Percentiles rank a stretch among this genome's conserved stretches.
phyloP scores from a whole-genome alignment of 92 coral and sea anemone genomes.

The Isaurus tuberculatus region DNA sequence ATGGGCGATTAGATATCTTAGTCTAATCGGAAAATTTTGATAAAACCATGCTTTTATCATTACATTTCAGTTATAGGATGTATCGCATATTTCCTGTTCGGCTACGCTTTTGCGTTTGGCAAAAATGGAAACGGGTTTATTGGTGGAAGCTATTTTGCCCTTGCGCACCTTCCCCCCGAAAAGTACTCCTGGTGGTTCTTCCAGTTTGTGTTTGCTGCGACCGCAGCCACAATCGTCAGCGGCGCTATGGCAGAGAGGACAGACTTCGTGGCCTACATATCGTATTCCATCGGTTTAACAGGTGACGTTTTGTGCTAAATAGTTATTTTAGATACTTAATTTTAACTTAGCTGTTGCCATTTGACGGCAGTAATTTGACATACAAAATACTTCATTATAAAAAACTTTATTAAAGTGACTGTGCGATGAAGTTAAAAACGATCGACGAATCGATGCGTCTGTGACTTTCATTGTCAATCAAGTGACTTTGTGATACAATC shows the following conservation, averaged over 20 bases:
- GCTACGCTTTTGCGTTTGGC: conserved; percentile 93
- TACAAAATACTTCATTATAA: too few relatives aligned
- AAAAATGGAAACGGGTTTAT: conserved; percentile 70
- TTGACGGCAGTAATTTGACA: too few relatives aligned
- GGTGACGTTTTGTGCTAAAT: conserved; percentile 49
- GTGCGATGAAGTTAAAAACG: too few relatives aligned
- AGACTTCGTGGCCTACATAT: conserved; percentile 84
- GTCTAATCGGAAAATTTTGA: neutral
- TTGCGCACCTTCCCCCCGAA: conserved; percentile 55
- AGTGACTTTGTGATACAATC: too few relatives aligned
- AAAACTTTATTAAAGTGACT: too few relatives aligned
- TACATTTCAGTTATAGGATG: conserved; percentile 78
- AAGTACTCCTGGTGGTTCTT: conserved; percentile 83
- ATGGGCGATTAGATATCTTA: too few relatives aligned
- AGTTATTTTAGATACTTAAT: too few relatives aligned
- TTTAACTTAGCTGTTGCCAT: too few relatives aligned
- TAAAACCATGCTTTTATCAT: too few relatives aligned
- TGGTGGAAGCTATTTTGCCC: conserved; percentile 76
- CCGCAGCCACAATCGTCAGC: conserved; percentile 97
- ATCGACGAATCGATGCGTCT: too few relatives aligned
- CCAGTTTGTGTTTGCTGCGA: conserved; percentile 96
- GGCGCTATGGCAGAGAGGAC: conserved; percentile 98
- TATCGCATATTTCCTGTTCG: conserved; percentile 83
- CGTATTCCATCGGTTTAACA: conserved; percentile 80
- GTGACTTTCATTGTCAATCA: too few relatives aligned